Percentiles rank a stretch among this genome's conserved stretches.
Evolutionary conservation across 2,113 vertebrate species (phyloP).

Genomic region (Cebus imitator): DNA sequence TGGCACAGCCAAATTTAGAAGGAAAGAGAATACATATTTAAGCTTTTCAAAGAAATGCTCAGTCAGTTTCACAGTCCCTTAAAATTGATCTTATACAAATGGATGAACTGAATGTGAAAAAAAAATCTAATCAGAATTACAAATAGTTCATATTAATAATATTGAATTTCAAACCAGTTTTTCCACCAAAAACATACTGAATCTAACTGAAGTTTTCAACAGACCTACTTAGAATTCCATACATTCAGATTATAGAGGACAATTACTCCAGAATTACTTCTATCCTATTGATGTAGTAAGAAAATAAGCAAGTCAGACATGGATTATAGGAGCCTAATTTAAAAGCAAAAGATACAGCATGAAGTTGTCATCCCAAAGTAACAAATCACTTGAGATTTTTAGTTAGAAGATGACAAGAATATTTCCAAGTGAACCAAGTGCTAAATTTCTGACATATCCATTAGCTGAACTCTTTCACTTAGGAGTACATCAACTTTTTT

Average conservation of each 20-base stretch:
- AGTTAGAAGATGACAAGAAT: neutral
- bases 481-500: neutral
- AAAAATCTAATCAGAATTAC: neutral
- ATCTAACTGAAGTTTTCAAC: neutral
- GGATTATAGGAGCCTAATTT: neutral
- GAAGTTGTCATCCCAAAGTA: neutral
- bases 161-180: neutral
- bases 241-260: neutral
- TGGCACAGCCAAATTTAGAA: conserved; percentile 46
- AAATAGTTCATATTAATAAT: neutral
- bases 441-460: neutral
- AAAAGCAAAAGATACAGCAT: neutral
- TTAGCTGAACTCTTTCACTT: neutral
- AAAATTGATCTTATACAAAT: conserved; percentile 7
- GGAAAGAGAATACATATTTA: neutral
- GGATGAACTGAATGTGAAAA: conserved; percentile 38
- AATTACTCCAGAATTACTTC: conserved; percentile 8
- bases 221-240: neutral
- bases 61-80: neutral
- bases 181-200: neutral
- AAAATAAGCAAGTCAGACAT: neutral
- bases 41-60: conserved; percentile 33
- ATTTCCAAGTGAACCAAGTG: neutral
- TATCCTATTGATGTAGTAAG: neutral
- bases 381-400: neutral